phyloP scores from a whole-genome alignment of 92 coral and sea anemone genomes.

The Porites divaricata region DNA sequence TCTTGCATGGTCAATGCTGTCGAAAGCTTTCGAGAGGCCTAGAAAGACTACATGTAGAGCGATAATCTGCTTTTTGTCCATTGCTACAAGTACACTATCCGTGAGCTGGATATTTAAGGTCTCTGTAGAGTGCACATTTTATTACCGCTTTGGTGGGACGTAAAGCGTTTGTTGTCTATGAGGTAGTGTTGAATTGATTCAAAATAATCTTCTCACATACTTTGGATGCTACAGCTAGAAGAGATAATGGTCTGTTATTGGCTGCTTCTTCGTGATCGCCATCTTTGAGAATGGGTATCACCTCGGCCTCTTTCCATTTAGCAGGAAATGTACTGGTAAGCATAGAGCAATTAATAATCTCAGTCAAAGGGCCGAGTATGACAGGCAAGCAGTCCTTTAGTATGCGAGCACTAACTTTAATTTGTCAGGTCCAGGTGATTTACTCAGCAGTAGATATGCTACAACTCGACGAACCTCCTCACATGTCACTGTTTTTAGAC shows the following conservation, averaged over 20 bases:
- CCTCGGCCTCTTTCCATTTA: conserved; percentile 54
- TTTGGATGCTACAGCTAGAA: too few relatives aligned
- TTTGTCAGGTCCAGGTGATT: conserved; percentile 38
- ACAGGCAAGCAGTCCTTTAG: conserved; percentile 44
- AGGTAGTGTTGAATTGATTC: conserved; percentile 31
- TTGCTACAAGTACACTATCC: too few relatives aligned
- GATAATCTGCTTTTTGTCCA: too few relatives aligned
- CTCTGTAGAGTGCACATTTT: too few relatives aligned
- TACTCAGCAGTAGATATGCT: conserved; percentile 37
- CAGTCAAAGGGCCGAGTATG: conserved; percentile 48
- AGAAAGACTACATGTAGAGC: too few relatives aligned
- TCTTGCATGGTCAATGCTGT: too few relatives aligned
- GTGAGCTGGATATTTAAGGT: too few relatives aligned
- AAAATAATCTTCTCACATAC: too few relatives aligned
- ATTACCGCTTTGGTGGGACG: too few relatives aligned
- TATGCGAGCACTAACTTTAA: conserved; percentile 31
- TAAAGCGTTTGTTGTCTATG: neutral
- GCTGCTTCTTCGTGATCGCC: conserved; percentile 53
- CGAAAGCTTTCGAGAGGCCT: too few relatives aligned
- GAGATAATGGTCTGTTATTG: conserved; percentile 47
- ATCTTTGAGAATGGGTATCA: conserved; percentile 42
- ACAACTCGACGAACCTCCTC: conserved; percentile 33
- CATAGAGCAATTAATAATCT: conserved; percentile 49
- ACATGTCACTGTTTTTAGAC: conserved; percentile 39
- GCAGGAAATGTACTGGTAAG: conserved; percentile 24